Conservation (phyloP, 2,797 vertebrate species). For the Melanotaenia parkinsoni region DNA sequence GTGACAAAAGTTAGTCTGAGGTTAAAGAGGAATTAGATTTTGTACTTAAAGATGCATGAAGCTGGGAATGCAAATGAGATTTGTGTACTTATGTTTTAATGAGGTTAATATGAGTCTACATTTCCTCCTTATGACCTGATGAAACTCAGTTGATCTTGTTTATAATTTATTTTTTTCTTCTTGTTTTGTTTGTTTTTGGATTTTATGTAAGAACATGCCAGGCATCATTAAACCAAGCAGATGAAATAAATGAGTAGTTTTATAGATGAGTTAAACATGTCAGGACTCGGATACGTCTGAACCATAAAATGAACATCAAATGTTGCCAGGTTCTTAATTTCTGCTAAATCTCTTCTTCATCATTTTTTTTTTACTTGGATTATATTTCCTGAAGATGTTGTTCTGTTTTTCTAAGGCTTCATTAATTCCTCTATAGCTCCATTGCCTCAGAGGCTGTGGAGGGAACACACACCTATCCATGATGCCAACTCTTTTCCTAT, state of each 20-base stretch:
- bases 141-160: constrained; percentile 6
- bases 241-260: constrained; percentile 8
- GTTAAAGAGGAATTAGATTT: neutral
- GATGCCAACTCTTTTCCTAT: constrained; percentile 2
- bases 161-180: constrained; percentile 5
- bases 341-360: constrained; percentile 6
- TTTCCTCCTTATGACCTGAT: constrained; percentile 35
- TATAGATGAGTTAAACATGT: constrained; percentile 34
- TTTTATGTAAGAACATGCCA: neutral
- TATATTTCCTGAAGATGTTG: constrained; percentile 28
- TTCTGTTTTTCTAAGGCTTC: constrained; percentile 33
- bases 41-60: constrained; percentile 12
- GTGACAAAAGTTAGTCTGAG: constrained; percentile 26
- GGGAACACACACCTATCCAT: constrained; percentile 12
- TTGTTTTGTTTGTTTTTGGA: neutral
- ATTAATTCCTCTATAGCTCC: constrained; percentile 26
- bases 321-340: constrained; percentile 13
- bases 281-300: constrained; percentile 33
- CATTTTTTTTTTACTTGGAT: constrained; percentile 18
- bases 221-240: constrained; percentile 12
- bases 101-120: constrained; percentile 20
- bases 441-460: constrained; percentile 12
- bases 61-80: constrained; percentile 34
- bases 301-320: constrained; percentile 19
- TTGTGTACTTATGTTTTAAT: constrained; percentile 20